phyloP scores from a whole-genome alignment of 2,888 invertebrate genomes.

The Eilema depressum region DNA sequence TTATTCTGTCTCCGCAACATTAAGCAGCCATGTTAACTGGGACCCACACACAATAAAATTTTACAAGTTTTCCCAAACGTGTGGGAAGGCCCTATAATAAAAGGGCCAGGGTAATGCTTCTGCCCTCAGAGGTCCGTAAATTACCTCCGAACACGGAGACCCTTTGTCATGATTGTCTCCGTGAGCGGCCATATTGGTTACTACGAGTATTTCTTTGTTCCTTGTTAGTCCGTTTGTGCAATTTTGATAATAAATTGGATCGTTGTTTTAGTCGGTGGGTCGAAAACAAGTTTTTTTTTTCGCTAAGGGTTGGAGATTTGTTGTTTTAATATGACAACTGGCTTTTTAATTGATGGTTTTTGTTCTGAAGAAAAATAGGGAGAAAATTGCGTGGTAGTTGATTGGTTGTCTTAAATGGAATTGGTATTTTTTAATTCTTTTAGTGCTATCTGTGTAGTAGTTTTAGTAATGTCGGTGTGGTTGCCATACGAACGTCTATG shows the following conservation, averaged over 20 bases:
- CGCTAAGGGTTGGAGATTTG: not conserved
- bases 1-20: not conserved
- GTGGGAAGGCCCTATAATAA: constrained; percentile 50
- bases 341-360: not conserved
- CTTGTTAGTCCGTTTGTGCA: constrained; percentile 41
- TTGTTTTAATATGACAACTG: not conserved
- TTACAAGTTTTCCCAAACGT: constrained; percentile 58
- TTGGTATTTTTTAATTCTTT: no score
- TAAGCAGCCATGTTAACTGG: constrained; percentile 13
- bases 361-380: not conserved
- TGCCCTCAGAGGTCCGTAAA: constrained; percentile 59
- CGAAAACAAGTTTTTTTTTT: not conserved
- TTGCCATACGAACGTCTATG: no score
- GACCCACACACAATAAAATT: constrained; percentile 57
- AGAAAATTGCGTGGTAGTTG: no score
- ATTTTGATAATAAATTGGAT: constrained; percentile 43
- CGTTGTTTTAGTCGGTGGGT: constrained; percentile 11
- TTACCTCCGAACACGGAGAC: constrained; percentile 57
- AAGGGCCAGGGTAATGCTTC: constrained; percentile 51
- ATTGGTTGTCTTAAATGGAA: no score
- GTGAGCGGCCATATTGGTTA: constrained; percentile 46
- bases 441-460: no score
- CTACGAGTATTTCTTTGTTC: constrained; percentile 41
- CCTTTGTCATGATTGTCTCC: constrained; percentile 62
- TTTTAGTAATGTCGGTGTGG: no score